These are phyloP conservation scores for Oryctes rhinoceros DNA, from an alignment of 1,140 invertebrate species.

Conservation along the genomic window DNA sequence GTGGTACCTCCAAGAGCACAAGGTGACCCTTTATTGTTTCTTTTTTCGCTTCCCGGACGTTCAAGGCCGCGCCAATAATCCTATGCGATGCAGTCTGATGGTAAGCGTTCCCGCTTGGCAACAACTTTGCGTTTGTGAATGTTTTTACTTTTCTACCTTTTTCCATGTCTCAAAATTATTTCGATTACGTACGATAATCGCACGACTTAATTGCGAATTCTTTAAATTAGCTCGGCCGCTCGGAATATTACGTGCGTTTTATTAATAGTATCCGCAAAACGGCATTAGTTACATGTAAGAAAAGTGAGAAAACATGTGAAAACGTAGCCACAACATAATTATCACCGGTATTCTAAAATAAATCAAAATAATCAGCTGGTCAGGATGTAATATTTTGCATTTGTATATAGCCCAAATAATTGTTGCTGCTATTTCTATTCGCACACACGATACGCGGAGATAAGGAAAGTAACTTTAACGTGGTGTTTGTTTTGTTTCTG, in stretches of 20 bases:
- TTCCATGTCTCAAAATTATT: background rate
- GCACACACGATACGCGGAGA: background rate
- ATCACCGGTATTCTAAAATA: too few relatives aligned
- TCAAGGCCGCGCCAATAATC: conserved; percentile 50
- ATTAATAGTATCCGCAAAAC: too few relatives aligned
- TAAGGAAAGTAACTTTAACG: background rate
- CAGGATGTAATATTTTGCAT: background rate
- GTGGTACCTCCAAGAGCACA: conserved; percentile 37
- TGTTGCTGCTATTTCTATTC: background rate
- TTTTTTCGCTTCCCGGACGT: conserved; percentile 46
- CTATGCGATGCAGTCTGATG: conserved; percentile 44
- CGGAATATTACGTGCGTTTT: too few relatives aligned
- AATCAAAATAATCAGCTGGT: too few relatives aligned
- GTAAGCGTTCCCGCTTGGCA: conserved; percentile 48
- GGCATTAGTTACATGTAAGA: too few relatives aligned
- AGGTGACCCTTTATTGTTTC: conserved; percentile 53
- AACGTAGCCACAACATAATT: too few relatives aligned
- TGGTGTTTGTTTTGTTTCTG: conserved; percentile 16
- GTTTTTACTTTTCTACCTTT: conserved; percentile 45
- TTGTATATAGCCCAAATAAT: background rate
- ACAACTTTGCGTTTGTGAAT: conserved; percentile 52
- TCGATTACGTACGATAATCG: background rate
- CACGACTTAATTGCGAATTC: background rate
- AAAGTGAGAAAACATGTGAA: too few relatives aligned
- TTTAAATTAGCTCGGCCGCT: too few relatives aligned